A percentile compares a stretch with the other conserved stretches of the same genome.
These are phyloP conservation scores for Cerastis rubricosa DNA, from an alignment of 2,888 invertebrate genomes.

Conservation along the genomic window DNA sequence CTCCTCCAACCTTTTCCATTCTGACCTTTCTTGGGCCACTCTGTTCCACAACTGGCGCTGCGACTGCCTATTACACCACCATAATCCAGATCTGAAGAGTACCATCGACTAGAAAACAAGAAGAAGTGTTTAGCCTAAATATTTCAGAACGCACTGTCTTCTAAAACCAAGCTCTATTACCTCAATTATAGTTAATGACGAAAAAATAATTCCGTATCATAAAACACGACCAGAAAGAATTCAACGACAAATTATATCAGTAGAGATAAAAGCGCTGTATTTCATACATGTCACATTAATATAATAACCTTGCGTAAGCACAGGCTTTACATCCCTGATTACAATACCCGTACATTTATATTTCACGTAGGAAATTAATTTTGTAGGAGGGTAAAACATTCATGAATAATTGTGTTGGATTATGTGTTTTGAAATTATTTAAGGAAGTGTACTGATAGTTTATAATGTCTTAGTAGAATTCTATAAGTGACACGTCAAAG, in stretches of 20 bases:
- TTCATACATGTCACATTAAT: slow-evolving; percentile 65
- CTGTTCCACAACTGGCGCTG: too few relatives aligned
- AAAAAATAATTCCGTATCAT: slow-evolving; percentile 48
- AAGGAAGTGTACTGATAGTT: slow-evolving; percentile 1
- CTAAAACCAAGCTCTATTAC: neutral
- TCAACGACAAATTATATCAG: slow-evolving; percentile 59
- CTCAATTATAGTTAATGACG: slow-evolving; percentile 25
- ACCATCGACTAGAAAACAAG: neutral
- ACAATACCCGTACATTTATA: slow-evolving; percentile 57
- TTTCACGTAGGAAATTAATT: slow-evolving; percentile 62
- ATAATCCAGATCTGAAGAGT: neutral
- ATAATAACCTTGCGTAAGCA: slow-evolving; percentile 63
- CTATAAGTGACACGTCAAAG: neutral
- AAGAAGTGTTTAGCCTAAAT: neutral
- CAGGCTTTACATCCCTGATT: slow-evolving; percentile 60
- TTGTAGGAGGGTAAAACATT: slow-evolving; percentile 34
- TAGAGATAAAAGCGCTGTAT: slow-evolving; percentile 63
- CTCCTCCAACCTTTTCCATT: too few relatives aligned
- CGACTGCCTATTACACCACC: neutral
- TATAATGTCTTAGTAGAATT: neutral
- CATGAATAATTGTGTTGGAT: slow-evolving; percentile 1
- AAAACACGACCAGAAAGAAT: slow-evolving; percentile 46
- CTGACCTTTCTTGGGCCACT: too few relatives aligned
- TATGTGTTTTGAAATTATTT: neutral
- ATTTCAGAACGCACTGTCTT: neutral